Conservation (phyloP, 1,140 invertebrate genomes). For the Andrena cerasifolii region DNA sequence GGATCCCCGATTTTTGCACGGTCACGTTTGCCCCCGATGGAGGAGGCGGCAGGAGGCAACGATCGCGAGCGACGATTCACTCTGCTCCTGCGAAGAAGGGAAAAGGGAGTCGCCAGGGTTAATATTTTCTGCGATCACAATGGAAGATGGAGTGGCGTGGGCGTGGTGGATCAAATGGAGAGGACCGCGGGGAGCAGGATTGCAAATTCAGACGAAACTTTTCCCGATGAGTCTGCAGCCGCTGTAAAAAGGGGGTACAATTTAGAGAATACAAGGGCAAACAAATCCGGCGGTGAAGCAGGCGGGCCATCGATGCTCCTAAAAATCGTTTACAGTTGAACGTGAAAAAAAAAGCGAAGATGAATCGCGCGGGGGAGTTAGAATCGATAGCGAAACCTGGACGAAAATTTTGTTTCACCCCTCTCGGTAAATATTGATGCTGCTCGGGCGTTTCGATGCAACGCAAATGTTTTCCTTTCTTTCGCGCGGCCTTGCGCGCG, state of each 20-base stretch:
- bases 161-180: neutral
- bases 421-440: constrained; percentile 19
- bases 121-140: too few species aligned
- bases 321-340: too few species aligned
- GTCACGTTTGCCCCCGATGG: constrained; percentile 5
- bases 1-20: constrained; percentile 11
- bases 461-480: constrained; percentile 18
- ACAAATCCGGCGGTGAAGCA: too few species aligned
- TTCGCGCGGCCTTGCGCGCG: neutral
- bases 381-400: constrained; percentile 25
- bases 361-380: too few species aligned
- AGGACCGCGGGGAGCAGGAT: too few species aligned
- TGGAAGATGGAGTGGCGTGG: too few species aligned
- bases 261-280: too few species aligned
- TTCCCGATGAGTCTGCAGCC: too few species aligned
- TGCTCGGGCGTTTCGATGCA: neutral
- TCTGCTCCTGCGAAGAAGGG: neutral
- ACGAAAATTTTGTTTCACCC: constrained; percentile 28
- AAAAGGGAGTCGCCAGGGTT: constrained; percentile 4
- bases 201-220: too few species aligned
- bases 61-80: neutral
- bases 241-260: too few species aligned
- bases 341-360: too few species aligned
- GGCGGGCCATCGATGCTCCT: too few species aligned
- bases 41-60: neutral